Evolutionary conservation across 2,888 invertebrate genomes (phyloP), one percentile per base, ranked within the genome.

Genomic region (Metopia argyrocephala): DNA sequence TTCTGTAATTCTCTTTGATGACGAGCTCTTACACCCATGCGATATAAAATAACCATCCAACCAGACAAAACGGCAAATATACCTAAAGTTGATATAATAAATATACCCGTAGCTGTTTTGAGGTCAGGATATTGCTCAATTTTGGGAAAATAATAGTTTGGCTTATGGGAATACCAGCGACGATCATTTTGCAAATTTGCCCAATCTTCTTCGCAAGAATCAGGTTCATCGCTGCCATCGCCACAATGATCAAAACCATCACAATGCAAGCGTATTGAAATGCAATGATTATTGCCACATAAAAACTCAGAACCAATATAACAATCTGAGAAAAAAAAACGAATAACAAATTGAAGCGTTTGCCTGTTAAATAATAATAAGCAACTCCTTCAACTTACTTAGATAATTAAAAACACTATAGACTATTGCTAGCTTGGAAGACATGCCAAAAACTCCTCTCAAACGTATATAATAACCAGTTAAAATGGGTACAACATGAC

Each of bases 181-280:
- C 92, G 91, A 85, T 93, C 93, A 66, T 90, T 90, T 15, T 91
- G 91, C 54, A 92, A 89, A 68, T 91, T 87, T 50, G 92, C 92
- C 91, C 93, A 92, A 85, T 93, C 93, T 91, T 89, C 86, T 85
- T 92, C 92, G 83, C 94, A 94, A 61, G 92, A 91, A 1, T 91
- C 89, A 0, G 93, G 92, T 87, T 95, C 95, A 87, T 95, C 95
- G 83, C 93, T 94, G 80, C 92, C 92, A 87, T 95, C 95, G 0
- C 95, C 95, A 84, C 95, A 95, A 70, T 95, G 94, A 89, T 95
- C 94, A 84, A 94, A 94, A 6, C 94, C 94, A 88, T 95, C 95
- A 87, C 95, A 95, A 70, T 93, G 93, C 46, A 95, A 89, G 25
- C 93, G 92, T 61, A 91, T 92, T 0, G 94, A 92, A 84, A 95